Conservation (phyloP, 2,113 vertebrate species). For the Dinomys branickii region DNA sequence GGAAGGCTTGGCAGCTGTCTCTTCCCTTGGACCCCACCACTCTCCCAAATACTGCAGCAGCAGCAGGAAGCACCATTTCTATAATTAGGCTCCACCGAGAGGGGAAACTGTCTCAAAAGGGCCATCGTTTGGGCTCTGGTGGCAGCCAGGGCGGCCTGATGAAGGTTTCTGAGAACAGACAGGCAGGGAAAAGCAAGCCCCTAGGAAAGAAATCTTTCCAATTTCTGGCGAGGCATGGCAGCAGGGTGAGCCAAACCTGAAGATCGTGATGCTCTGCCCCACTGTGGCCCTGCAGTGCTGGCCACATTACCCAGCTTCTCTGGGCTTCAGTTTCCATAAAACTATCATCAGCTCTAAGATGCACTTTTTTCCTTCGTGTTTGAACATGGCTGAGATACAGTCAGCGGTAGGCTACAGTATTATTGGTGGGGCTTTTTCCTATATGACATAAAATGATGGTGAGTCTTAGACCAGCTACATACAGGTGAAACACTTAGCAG, state of each 20-base stretch:
- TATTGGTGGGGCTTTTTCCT: background rate
- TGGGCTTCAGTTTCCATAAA: background rate
- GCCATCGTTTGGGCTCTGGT: background rate
- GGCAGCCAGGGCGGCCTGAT: background rate
- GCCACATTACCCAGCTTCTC: background rate
- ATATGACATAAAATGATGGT: background rate
- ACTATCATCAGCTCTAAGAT: background rate
- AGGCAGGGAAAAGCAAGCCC: background rate
- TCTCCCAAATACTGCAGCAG: background rate
- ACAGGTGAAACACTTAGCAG: background rate
- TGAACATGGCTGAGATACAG: background rate
- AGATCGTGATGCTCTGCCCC: background rate
- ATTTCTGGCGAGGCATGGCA: background rate
- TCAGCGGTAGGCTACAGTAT: background rate
- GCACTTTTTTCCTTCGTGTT: background rate
- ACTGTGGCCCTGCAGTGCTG: background rate
- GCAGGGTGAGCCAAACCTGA: background rate
- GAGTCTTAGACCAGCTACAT: background rate
- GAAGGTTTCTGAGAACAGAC: background rate
- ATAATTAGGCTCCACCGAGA: background rate
- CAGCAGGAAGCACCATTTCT: background rate
- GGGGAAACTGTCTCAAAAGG: background rate
- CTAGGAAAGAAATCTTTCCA: background rate
- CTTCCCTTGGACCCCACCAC: background rate
- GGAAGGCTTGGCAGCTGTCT: fast-evolving